Evolutionary conservation across 2,113 vertebrate species (phyloP).

Genomic region (Ceratotherium simum): DNA sequence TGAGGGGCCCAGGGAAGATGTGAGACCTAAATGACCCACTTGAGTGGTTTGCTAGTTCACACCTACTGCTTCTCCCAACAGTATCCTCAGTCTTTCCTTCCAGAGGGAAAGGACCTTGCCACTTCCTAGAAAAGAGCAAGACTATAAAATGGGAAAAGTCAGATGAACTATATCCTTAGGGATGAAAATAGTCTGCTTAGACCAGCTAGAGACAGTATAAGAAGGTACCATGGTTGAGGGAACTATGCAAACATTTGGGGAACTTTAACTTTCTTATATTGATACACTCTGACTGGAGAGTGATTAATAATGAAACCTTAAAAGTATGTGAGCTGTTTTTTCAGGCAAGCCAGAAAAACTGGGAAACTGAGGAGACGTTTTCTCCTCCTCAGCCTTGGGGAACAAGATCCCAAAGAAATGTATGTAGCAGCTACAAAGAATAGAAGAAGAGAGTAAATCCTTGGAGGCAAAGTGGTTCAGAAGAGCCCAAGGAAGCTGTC

Average conservation of each 20-base stretch:
- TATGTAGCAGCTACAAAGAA: background rate
- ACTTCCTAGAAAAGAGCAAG: background rate
- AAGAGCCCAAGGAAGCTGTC: slow-evolving; percentile 1
- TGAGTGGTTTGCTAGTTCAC: background rate
- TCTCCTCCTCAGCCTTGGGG: background rate
- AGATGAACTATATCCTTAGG: background rate
- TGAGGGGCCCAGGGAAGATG: background rate
- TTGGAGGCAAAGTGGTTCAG: background rate
- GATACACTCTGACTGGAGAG: background rate
- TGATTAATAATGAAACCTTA: background rate
- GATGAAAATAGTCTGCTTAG: slow-evolving; percentile 35
- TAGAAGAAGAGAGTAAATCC: background rate
- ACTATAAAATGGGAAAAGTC: background rate
- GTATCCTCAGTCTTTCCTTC: background rate
- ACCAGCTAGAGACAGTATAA: background rate
- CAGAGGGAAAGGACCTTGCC: background rate
- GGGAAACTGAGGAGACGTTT: background rate
- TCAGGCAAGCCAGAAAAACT: slow-evolving; percentile 30
- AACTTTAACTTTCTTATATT: background rate
- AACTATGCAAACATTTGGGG: background rate
- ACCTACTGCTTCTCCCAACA: background rate
- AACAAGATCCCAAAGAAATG: background rate
- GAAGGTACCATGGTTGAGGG: background rate
- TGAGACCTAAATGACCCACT: background rate
- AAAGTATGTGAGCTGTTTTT: background rate